Evolutionary conservation across 2,888 invertebrate genomes (phyloP), one percentile per base, ranked within the genome.

Genomic region (Tetragonisca angustula): DNA sequence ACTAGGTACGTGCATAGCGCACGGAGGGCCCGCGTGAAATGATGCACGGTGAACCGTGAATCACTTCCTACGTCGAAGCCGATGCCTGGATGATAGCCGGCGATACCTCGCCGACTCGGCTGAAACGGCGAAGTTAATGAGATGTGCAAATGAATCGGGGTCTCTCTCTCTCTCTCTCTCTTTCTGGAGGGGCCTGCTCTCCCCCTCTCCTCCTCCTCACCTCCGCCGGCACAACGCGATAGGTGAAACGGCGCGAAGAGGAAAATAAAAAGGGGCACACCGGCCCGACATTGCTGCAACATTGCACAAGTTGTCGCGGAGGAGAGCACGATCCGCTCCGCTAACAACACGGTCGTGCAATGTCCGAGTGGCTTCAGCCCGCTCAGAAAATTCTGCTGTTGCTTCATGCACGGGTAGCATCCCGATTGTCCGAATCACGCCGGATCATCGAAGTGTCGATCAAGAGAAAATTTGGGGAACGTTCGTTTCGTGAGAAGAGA

Each of bases 11-110:
- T n/a, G 49, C 11, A 56, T 61, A 52, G 76, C 70, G 67, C 61
- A 65, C 71, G 73, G 79, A 77, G 81, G 81, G 87, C 81, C 79
- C 79, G 65, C 83, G 84, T 84, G 89, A 87, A 89, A 83, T 84
- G 89, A 88, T 89, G 86, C 88, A 90, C 90, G 90, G 90, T 90
- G 84, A 84, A 90, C 89, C 88, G 89, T 90, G 89, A 85, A 89
- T 89, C 88, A 87, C 86, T 90, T 90, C 90, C 84, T 88, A 84
- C 80, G 84, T 83, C 76, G 73, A 79, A 89, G 88, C 88, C 89
- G 89, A 89, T 89, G 88, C 81, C 84, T 89, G 88, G 82, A 87
- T 85, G 89, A 89, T 89, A 88, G 87, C 79, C 87, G 74, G 64
- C 84, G 86, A 88, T 90, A 88, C 76, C 76, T 83, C 88, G 72